Evolutionary conservation across 2,113 vertebrate genomes (phyloP).

Genomic region (Myotis lucifugus): DNA sequence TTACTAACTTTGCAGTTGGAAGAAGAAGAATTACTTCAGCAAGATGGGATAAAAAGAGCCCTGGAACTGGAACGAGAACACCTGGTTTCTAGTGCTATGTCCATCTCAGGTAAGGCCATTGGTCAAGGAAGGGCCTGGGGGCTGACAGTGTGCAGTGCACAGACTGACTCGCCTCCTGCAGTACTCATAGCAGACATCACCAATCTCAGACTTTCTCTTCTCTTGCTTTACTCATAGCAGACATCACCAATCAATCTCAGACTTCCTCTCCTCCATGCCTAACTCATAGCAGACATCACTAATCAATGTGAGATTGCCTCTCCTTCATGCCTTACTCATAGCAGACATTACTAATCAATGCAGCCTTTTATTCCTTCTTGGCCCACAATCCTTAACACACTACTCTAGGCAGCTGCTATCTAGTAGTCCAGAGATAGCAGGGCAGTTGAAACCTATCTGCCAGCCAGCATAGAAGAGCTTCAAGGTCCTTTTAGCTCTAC

Average conservation of each 20-base stretch:
- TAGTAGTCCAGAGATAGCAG: background rate
- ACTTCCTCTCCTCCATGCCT: background rate
- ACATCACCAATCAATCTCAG: background rate
- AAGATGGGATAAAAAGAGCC: background rate
- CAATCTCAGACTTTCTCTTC: background rate
- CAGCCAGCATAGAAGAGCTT: background rate
- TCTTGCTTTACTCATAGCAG: background rate
- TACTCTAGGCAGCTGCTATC: background rate
- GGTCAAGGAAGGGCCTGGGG: background rate
- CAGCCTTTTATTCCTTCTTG: background rate
- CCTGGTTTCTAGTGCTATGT: background rate
- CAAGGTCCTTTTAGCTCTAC: background rate
- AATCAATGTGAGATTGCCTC: background rate
- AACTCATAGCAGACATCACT: background rate
- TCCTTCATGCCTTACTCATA: accelerated
- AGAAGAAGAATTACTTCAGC: conserved; percentile 9
- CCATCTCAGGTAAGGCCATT: background rate
- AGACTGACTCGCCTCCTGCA: background rate
- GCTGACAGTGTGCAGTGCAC: accelerated
- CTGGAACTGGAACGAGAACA: background rate
- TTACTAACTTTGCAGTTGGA: background rate
- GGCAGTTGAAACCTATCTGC: background rate
- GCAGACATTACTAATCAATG: background rate
- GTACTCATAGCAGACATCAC: background rate
- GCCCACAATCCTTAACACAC: background rate